Conservation (phyloP, 2,113 vertebrate genomes). For the Felis chaus region DNA sequence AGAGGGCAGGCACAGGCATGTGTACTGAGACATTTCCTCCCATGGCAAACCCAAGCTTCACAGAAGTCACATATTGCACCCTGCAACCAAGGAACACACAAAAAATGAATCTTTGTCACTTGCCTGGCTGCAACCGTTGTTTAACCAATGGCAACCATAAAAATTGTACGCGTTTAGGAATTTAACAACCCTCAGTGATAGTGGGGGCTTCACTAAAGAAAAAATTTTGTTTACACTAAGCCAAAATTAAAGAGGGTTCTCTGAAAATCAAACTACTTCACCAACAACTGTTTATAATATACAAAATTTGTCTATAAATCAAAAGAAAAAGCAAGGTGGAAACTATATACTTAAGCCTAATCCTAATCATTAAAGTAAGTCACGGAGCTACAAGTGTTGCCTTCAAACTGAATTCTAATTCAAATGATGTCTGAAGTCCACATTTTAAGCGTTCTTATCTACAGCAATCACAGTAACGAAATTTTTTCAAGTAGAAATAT, state of each 20-base stretch:
- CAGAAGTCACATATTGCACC: conserved; percentile 99
- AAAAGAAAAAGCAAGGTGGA: neutral
- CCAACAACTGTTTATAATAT: neutral
- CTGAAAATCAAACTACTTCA: neutral
- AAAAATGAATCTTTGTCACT: neutral
- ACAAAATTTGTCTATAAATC: neutral
- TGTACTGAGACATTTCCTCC: conserved; percentile 95
- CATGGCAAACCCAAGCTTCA: conserved; percentile 98
- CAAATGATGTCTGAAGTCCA: neutral
- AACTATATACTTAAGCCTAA: neutral
- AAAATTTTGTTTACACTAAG: neutral
- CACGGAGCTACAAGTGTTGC: neutral
- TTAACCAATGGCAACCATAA: neutral
- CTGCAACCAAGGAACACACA: conserved; percentile 80
- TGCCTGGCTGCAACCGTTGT: neutral
- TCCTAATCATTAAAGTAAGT: neutral
- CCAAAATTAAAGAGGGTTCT: neutral
- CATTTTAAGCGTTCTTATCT: neutral
- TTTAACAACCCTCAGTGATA: neutral
- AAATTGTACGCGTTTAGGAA: neutral
- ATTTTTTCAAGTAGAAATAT: conserved; percentile 8
- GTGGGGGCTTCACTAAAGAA: neutral
- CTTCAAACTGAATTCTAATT: neutral
- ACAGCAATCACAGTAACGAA: neutral
- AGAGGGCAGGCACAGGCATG: conserved; percentile 95